Evolutionary conservation across 2,113 vertebrate species (phyloP).

Genomic region (Perccottus glenii): DNA sequence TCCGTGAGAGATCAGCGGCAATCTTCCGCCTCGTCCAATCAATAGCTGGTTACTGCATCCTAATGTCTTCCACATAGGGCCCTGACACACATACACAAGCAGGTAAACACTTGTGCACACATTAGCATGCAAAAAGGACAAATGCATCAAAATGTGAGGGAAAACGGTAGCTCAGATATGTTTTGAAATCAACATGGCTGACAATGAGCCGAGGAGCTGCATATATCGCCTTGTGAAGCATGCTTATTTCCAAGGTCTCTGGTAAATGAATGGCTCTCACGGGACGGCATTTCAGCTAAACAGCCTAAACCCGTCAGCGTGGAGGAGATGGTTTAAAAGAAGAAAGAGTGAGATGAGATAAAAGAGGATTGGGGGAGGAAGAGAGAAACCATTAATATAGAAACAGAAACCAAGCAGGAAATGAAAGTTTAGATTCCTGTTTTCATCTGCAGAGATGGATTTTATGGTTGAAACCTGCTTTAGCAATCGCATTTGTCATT

Average conservation of each 20-base stretch:
- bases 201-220: slow-evolving; percentile 24
- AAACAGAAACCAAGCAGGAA: slow-evolving; percentile 59
- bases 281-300: slow-evolving; percentile 53
- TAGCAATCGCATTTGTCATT: slow-evolving; percentile 32
- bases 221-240: slow-evolving; percentile 36
- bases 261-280: slow-evolving; percentile 61
- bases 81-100: slow-evolving; percentile 20
- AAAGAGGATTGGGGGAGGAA: slow-evolving; percentile 22
- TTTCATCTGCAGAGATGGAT: slow-evolving; percentile 33
- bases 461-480: slow-evolving; percentile 39
- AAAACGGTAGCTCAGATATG: slow-evolving; percentile 1
- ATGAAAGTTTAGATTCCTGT: slow-evolving; percentile 50
- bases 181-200: slow-evolving; percentile 19
- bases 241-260: slow-evolving; percentile 61
- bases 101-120: slow-evolving; percentile 9
- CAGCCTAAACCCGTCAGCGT: slow-evolving; percentile 39
- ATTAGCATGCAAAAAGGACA: slow-evolving; percentile 11
- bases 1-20: slow-evolving; percentile 57
- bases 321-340: slow-evolving; percentile 31
- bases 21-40: slow-evolving; percentile 51
- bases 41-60: slow-evolving; percentile 69
- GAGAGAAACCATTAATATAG: slow-evolving; percentile 42
- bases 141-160: neutral
- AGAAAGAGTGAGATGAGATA: slow-evolving; percentile 21
- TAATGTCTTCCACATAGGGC: slow-evolving; percentile 53